Evolutionary conservation across 2,797 vertebrate genomes (phyloP).

Genomic region (Oreonectes daqikongensis): DNA sequence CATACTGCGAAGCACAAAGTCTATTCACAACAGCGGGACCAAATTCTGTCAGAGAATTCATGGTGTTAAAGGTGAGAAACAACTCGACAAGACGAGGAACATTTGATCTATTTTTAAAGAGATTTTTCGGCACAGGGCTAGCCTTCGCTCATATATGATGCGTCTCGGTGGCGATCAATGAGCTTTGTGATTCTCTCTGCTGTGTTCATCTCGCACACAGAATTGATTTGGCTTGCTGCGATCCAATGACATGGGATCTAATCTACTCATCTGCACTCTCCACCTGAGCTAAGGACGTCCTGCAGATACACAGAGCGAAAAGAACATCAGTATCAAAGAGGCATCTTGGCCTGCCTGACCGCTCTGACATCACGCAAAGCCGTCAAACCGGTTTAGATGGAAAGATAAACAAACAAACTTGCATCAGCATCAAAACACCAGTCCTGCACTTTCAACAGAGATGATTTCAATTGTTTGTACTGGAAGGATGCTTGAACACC

Average conservation of each 20-base stretch:
- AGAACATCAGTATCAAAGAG: constrained; percentile 27
- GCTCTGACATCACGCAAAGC: neutral
- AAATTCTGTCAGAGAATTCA: constrained; percentile 9
- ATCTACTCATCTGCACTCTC: constrained; percentile 41
- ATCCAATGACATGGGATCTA: constrained; percentile 40
- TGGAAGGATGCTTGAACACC: neutral
- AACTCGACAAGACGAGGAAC: constrained; percentile 31
- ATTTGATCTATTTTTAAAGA: constrained; percentile 58
- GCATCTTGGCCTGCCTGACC: neutral
- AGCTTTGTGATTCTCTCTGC: constrained; percentile 52
- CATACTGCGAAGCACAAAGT: neutral
- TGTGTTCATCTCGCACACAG: constrained; percentile 31
- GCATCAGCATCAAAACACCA: neutral
- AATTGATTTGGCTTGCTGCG: constrained; percentile 51
- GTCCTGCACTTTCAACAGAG: neutral
- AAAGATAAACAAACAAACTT: neutral
- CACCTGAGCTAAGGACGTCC: constrained; percentile 43
- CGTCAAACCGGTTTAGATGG: neutral
- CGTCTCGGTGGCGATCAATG: constrained; percentile 52
- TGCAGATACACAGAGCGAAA: constrained; percentile 17
- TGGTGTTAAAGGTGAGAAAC: constrained; percentile 17
- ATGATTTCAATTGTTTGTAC: neutral
- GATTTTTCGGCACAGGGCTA: constrained; percentile 42
- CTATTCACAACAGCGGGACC: neutral
- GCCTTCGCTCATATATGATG: constrained; percentile 48